phyloP scores from a whole-genome alignment of 2,888 invertebrate genomes.

The Napeogenes inachia region DNA sequence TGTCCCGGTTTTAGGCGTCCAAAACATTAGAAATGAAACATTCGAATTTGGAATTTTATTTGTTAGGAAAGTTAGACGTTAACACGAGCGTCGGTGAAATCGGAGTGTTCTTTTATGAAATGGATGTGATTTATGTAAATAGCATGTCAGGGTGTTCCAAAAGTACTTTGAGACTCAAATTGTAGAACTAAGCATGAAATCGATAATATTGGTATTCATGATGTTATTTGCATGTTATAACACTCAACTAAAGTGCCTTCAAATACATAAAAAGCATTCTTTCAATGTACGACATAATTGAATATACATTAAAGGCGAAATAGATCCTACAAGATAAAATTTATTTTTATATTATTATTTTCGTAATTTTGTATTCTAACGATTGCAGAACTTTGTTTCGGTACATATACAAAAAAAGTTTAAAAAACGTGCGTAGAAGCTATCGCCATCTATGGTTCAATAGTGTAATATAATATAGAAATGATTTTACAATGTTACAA shows the following conservation, averaged over 20 bases:
- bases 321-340: background rate
- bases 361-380: too few relatives aligned
- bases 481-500: too few relatives aligned
- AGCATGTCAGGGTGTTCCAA: constrained; percentile 37
- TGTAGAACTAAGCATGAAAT: constrained; percentile 26
- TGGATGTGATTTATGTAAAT: constrained; percentile 56
- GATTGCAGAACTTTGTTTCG: too few relatives aligned
- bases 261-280: constrained; percentile 38
- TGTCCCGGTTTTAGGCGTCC: constrained; percentile 34
- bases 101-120: constrained; percentile 45
- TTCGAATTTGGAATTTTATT: constrained; percentile 51
- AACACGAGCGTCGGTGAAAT: constrained; percentile 35
- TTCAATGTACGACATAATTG: too few relatives aligned
- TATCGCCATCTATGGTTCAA: constrained; percentile 15
- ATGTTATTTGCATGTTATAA: constrained; percentile 22
- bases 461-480: background rate
- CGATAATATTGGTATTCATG: constrained; percentile 26
- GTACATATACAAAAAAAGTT: too few relatives aligned
- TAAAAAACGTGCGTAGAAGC: constrained; percentile 1
- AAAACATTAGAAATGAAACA: constrained; percentile 44
- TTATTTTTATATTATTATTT: background rate
- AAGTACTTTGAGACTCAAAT: constrained; percentile 20
- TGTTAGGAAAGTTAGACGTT: constrained; percentile 40
- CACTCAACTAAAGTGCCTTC: constrained; percentile 43
- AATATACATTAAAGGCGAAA: background rate